Percentiles rank a stretch among this genome's conserved stretches.
Conservation (phyloP, 1,140 invertebrate species). For the Hypothenemus hampei region DNA sequence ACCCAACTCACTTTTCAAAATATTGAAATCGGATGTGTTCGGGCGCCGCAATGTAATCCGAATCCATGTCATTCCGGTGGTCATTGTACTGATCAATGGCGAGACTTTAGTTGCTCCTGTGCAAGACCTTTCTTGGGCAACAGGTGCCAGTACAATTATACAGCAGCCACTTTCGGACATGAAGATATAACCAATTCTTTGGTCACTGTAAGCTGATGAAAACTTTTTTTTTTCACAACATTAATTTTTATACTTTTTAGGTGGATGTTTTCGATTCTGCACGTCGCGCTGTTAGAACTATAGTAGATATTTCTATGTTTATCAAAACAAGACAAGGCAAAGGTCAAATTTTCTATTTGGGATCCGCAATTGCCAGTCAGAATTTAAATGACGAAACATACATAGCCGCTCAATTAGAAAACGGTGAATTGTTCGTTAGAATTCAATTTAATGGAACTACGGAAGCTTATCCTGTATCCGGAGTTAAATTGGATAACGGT, state of each 20-base stretch:
- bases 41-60: constrained; percentile 73
- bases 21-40: constrained; percentile 66
- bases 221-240: not conserved
- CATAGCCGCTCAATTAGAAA: constrained; percentile 70
- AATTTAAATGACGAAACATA: constrained; percentile 54
- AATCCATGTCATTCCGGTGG: constrained; percentile 85
- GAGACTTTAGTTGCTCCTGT: constrained; percentile 66
- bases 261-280: constrained; percentile 65
- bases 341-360: constrained; percentile 86
- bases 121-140: constrained; percentile 79
- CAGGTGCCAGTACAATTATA: constrained; percentile 83
- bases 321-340: constrained; percentile 75
- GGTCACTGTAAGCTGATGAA: constrained; percentile 47
- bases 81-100: constrained; percentile 83
- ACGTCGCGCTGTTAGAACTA: constrained; percentile 63
- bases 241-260: constrained; percentile 8
- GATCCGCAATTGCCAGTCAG: constrained; percentile 55
- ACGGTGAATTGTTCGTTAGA: constrained; percentile 67
- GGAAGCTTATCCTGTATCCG: constrained; percentile 74
- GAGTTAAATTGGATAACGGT: constrained; percentile 79
- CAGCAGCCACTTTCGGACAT: constrained; percentile 85
- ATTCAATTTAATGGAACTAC: constrained; percentile 76
- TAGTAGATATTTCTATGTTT: constrained; percentile 90
- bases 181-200: constrained; percentile 70
- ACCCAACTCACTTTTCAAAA: constrained; percentile 45